Percentiles rank a stretch among this genome's conserved stretches.
These are phyloP conservation scores for Nymphalis polychloros DNA, from an alignment of 2,888 invertebrate species.

Conservation along the genomic window DNA sequence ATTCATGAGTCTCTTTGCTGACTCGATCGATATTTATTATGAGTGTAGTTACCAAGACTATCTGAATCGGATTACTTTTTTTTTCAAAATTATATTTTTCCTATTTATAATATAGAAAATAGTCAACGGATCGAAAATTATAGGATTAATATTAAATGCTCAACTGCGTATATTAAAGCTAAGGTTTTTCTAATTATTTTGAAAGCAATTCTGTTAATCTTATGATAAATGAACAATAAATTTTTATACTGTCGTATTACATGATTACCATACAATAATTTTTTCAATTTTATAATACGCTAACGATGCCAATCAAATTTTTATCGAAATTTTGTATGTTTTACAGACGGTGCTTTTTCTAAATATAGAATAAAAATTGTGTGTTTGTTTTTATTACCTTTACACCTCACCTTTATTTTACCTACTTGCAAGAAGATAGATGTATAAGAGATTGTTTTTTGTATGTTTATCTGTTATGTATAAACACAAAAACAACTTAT, in stretches of 20 bases:
- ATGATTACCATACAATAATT: conserved; percentile 49
- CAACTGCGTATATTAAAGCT: conserved; percentile 58
- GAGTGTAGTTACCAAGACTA: conserved; percentile 64
- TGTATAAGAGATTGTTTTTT: no score
- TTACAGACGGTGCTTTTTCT: conserved; percentile 81
- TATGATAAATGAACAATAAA: conserved; percentile 53
- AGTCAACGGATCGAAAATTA: conserved; percentile 32
- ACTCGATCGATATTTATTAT: conserved; percentile 53
- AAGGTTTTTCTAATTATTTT: conserved; percentile 39
- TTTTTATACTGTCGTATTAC: conserved; percentile 69
- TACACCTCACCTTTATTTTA: no score
- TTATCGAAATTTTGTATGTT: conserved; percentile 77
- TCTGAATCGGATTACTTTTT: conserved; percentile 44
- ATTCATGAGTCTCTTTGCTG: conserved; percentile 43
- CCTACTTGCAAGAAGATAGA: no score
- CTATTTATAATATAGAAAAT: conserved; percentile 21
- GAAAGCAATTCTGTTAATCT: conserved; percentile 40
- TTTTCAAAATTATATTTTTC: conserved; percentile 20
- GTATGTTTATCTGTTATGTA: no score
- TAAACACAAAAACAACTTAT: no score
- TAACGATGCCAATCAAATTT: conserved; percentile 72
- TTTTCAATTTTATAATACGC: conserved; percentile 73
- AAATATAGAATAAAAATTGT: conserved; percentile 65
- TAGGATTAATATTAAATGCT: conserved; percentile 64
- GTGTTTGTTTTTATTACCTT: conserved; percentile 34